These are phyloP conservation scores for Drosophila athabasca DNA, from an alignment of 1,140 invertebrate genomes.

Conservation along the genomic window DNA sequence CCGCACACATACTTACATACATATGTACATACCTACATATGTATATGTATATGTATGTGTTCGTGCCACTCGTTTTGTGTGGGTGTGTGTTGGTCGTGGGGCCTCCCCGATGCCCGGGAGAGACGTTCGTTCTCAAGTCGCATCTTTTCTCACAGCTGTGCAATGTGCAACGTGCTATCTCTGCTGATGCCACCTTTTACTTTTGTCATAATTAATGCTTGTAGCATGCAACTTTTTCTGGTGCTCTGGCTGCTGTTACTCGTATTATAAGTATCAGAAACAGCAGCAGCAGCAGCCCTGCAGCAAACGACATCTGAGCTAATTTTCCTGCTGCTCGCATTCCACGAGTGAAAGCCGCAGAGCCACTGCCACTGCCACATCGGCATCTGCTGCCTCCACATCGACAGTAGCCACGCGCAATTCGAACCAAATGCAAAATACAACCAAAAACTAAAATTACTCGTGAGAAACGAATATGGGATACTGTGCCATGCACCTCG, in stretches of 20 bases:
- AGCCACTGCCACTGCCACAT: constrained; percentile 17
- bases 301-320: constrained; percentile 61
- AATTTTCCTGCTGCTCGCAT: constrained; percentile 68
- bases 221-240: constrained; percentile 53
- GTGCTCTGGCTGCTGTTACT: constrained; percentile 10
- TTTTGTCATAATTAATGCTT: constrained; percentile 73
- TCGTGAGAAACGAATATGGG: too few species aligned
- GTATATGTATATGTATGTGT: not conserved
- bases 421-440: constrained; percentile 59
- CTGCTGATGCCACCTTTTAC: constrained; percentile 38
- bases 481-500: too few species aligned
- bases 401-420: constrained; percentile 54
- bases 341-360: constrained; percentile 71
- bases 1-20: constrained; percentile 17
- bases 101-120: constrained; percentile 14
- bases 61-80: constrained; percentile 14
- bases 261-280: constrained; percentile 40
- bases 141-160: constrained; percentile 58
- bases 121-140: constrained; percentile 33
- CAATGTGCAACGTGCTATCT: constrained; percentile 17
- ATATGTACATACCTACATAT: not conserved
- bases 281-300: constrained; percentile 27
- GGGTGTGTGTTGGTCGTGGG: constrained; percentile 49
- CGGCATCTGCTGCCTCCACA: constrained; percentile 45
- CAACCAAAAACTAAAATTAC: not conserved